Evolutionary conservation across 2,113 vertebrate species (phyloP), one percentile per base, ranked within the genome.

Genomic region (Dipodomys spectabilis): DNA sequence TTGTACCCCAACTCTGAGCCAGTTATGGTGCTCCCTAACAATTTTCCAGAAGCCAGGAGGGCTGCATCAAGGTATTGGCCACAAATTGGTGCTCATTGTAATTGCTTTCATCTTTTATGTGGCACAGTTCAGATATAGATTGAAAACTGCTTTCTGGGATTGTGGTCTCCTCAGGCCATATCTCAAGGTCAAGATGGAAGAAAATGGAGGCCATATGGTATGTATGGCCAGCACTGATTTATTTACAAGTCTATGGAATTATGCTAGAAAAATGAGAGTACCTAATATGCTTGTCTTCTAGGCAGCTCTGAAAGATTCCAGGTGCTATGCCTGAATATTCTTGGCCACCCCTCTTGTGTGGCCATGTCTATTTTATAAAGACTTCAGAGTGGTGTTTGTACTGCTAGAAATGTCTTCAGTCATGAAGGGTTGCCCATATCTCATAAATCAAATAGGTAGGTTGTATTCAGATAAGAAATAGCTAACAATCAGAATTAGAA

Each of bases 41-140:
- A 62, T 88, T 92, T 95, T 92, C 97, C 96, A 95, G 97, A 60
- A 97, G 92, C 92, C 83, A 19, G 13, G 85, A 95, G 88, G 82
- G 72, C 87, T 95, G 88, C 60, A 64, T 11, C 74, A 27, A 2
- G 78, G 81, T 44, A 90, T 96, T 95, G 67, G 27, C 88, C 32
- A 87, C 83, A 94, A 94, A 92, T 16, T 57, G 93, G 83, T 62
- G 84, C 90, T 73, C 44, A 5, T 86, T 94, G 94, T 77, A 93
- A 91, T 95, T 96, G 88, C 93, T 96, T 95, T 95, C 92, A 90
- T 97, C 95, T 91, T 86, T 73, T 80, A 2, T 77, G 60, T 91
- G 92, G 90, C 4, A 1, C 71, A 82, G 68, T 87, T 90, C 92
- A 81, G 65, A 65, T 84, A 65, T 16, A 74, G 92, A 91, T 9